Base-by-base conservation (phyloP, 2,888 invertebrate genomes). In the Polyommatus icarus region DNA sequence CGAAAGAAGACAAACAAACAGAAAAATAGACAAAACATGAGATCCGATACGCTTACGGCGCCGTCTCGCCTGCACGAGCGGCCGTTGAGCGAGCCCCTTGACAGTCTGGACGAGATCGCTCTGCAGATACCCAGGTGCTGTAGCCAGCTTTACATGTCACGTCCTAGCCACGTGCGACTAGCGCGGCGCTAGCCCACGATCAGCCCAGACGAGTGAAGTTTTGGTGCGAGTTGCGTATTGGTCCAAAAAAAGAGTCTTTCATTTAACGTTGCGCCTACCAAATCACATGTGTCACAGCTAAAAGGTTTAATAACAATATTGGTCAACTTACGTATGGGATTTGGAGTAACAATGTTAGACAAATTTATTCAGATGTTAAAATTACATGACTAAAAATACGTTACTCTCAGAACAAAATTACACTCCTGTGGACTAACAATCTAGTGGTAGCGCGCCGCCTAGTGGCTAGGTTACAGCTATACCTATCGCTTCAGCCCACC, bases 101-200 rank as follows among this genome's bases (percentile, higher is more conserved):
- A 98, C 95, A 97, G 97, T 88, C 95, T 98, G 88, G 98, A 98
- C 91, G 98, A 98, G 93, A 97, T 98, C 90, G 98, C 98, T 81
- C 96, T 97, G 85, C 97, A 98, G 90, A 98, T 98, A 93, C 98
- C 98, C 92, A 98, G 98, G 98, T 98, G 90, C 84, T 85, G 40
- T 24, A 57, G 36, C 29, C 79, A 78, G 83, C 84, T 85, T 84
- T 85, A 84, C 84, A 84, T 85, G 84, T 84, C 59, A 81, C 78
- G n/a, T 24, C 67, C 29, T 67, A 67, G 67, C 67, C 29, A 67
- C 67, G 29, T 67, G 67, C 29, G 29, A 29, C 15, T 5, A 29
- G 67, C 29, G 59, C 29, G 24, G 61, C 5, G 29, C 4, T 7
- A 24, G 59, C 59, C n/a, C 20, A 59, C 20, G 8, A 20, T 10